A percentile compares a stretch with the other conserved stretches of the same genome.
Conservation (phyloP, 2,888 invertebrate species). For the Orchesellides sinensis region DNA sequence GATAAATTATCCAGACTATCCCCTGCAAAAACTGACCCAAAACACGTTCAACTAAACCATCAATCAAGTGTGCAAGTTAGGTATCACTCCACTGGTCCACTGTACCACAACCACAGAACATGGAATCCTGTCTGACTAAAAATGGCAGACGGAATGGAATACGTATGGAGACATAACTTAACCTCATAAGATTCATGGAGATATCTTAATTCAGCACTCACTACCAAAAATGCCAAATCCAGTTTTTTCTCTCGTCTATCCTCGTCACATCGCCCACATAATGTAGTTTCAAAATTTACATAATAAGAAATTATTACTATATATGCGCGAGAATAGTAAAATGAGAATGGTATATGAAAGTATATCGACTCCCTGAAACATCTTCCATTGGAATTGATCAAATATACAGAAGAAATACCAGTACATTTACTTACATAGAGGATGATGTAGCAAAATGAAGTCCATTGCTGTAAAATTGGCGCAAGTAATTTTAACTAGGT, state of each 20-base stretch:
- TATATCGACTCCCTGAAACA: too few species aligned
- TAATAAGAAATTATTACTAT: slow-evolving; percentile 16
- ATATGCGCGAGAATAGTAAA: not conserved
- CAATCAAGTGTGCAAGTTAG: slow-evolving; percentile 23
- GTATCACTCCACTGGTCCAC: not conserved
- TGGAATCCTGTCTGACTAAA: too few species aligned
- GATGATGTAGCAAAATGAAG: slow-evolving; percentile 14
- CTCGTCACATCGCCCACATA: slow-evolving; percentile 31
- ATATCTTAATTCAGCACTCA: too few species aligned
- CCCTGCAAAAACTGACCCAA: slow-evolving; percentile 40
- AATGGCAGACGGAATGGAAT: too few species aligned
- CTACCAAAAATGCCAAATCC: too few species aligned
- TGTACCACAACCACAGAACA: not conserved
- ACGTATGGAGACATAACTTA: too few species aligned
- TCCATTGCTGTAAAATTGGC: slow-evolving; percentile 38
- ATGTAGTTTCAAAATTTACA: slow-evolving; percentile 19
- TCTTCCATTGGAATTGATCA: too few species aligned
- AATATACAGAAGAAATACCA: too few species aligned
- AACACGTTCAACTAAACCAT: slow-evolving; percentile 34
- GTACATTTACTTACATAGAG: slow-evolving; percentile 30
- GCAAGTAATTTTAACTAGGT: slow-evolving; percentile 32
- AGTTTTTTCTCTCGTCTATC: not conserved
- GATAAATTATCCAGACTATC: slow-evolving; percentile 42
- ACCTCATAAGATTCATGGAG: too few species aligned
- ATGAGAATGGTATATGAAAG: too few species aligned